These are phyloP conservation scores for Thryonomys swinderianus DNA, from an alignment of 2,113 vertebrate species.

Conservation along the genomic window DNA sequence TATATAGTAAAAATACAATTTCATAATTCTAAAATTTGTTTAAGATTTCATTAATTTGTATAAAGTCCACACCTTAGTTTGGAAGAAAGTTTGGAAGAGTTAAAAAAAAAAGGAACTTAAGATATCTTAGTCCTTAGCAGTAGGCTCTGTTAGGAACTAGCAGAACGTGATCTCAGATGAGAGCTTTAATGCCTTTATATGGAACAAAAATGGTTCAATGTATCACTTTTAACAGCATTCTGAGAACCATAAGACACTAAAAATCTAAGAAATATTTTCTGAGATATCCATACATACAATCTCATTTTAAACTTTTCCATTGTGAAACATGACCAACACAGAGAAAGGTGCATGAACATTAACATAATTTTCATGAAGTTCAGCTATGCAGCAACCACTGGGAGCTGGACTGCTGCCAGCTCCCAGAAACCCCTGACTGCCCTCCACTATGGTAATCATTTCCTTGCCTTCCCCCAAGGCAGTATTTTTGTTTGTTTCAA, in stretches of 20 bases:
- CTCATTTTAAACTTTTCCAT: not conserved
- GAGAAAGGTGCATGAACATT: not conserved
- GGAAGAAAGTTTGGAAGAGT: not conserved
- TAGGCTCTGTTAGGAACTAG: not conserved
- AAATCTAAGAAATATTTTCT: not conserved
- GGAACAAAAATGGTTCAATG: not conserved
- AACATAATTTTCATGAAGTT: too few species aligned
- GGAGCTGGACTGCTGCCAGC: not conserved
- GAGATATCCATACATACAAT: not conserved
- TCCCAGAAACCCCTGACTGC: not conserved
- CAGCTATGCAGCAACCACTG: not conserved
- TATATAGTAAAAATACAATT: not conserved
- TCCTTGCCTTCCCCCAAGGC: too few species aligned
- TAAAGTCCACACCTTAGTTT: not conserved
- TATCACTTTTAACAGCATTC: not conserved
- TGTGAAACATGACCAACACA: not conserved
- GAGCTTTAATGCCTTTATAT: not conserved
- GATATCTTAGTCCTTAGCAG: not conserved
- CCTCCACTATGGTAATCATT: not conserved
- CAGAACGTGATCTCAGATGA: not conserved
- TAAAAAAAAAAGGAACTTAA: not conserved
- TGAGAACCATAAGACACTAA: not conserved
- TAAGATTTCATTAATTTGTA: too few species aligned
- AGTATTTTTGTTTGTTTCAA: slow-evolving; percentile 7
- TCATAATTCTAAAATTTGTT: not conserved